Evolutionary conservation across 2,888 invertebrate genomes (phyloP).

Genomic region (Argyresthia albistria): DNA sequence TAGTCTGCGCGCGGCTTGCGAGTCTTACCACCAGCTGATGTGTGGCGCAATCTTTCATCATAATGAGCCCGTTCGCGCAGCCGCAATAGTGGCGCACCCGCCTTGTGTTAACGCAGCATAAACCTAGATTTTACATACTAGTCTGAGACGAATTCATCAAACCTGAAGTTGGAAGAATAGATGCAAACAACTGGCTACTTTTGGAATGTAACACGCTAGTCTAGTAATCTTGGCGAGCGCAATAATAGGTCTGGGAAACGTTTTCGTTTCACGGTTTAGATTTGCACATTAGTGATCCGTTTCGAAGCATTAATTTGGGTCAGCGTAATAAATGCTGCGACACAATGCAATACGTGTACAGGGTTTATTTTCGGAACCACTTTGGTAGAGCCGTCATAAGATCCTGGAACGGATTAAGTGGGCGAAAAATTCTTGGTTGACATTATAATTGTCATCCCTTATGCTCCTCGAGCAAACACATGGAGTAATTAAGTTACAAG

Average conservation of each 20-base stretch:
- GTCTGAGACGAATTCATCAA: not conserved
- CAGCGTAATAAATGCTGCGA: not conserved
- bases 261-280: not conserved
- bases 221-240: not conserved
- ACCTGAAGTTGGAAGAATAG: not conserved
- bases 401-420: too few species aligned
- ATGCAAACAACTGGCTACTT: not conserved
- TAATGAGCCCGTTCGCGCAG: conserved; percentile 28
- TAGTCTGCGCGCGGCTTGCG: conserved; percentile 36
- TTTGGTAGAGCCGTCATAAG: too few species aligned
- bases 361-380: not conserved
- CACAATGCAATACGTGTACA: not conserved
- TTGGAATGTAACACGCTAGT: not conserved
- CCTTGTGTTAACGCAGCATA: not conserved
- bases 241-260: not conserved
- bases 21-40: conserved; percentile 24
- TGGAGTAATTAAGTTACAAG: too few species aligned
- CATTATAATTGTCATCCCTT: too few species aligned
- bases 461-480: too few species aligned
- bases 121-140: conserved; percentile 1
- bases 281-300: not conserved
- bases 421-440: too few species aligned
- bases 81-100: conserved; percentile 38
- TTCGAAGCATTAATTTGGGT: not conserved
- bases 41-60: conserved; percentile 59